Evolutionary conservation across 92 coral and sea anemone genomes (phyloP), one percentile per base, ranked within the genome.

Genomic region (Porites lobata): DNA sequence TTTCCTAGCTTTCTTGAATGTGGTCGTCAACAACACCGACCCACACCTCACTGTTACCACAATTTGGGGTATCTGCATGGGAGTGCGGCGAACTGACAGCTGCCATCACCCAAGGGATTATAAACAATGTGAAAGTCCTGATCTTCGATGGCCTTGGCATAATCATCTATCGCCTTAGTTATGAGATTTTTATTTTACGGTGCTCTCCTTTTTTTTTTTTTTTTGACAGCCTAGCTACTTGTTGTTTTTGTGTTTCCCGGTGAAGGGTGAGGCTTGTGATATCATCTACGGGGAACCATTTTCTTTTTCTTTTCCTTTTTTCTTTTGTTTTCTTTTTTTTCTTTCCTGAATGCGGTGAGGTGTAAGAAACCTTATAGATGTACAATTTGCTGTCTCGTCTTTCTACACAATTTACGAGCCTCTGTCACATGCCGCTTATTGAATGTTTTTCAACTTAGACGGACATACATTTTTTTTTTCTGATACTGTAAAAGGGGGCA

Each of bases 401-500:
- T 53, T 58, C 79, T 26, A 75, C 4, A 38, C 47, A 38, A 38
- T 38, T 6, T 83, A 7, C 47, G 69, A 9, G 80, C 90, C 53
- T 89, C 87, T 17, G 67, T 67, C 53, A 89, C 90, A 19, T 56
- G 82, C 9, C 87, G 81, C 78, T 80, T 89, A 24, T 78, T 83
- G 43, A 22, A 78, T 59, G 74, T 70, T 81, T 58, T 64, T 14
- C 90, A 83, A 66, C 81, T 85, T 7, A 84, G 69, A 56, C 82
- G 89, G 3, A 86, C 73, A 32, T 84, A 79, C 15, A 91, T 38
- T 1, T 84, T 47, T 47, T 78, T 65, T 92, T 87, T 22, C 95
- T 85, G 7, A 84, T 50, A 13, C 50, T 67, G 82, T 88, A 92
- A 47, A 57, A n/a, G 92, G 80, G 17, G 90, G 90, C 15, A 90